These are phyloP conservation scores for Acrocera orbiculus DNA, from an alignment of 2,888 invertebrate genomes.

Conservation along the genomic window DNA sequence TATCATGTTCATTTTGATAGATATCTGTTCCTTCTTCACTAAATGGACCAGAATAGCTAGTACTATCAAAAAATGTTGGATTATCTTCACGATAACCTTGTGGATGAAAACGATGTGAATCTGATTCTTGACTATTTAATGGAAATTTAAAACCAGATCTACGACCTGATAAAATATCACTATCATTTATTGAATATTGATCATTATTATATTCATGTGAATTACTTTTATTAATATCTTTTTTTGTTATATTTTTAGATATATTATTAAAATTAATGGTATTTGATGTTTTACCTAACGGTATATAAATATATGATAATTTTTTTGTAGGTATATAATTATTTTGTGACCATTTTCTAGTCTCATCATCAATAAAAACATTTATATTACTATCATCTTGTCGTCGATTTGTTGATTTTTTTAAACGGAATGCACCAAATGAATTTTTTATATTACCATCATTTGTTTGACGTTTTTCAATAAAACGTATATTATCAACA, in stretches of 20 bases:
- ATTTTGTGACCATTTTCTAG: background rate
- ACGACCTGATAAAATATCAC: slow-evolving; percentile 23
- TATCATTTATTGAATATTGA: slow-evolving; percentile 10
- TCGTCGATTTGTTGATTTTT: slow-evolving; percentile 8
- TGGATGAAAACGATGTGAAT: slow-evolving; percentile 27
- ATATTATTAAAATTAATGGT: no score
- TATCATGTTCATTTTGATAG: no score
- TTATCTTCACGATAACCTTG: slow-evolving; percentile 30
- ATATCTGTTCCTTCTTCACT: slow-evolving; percentile 19
- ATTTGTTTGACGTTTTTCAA: slow-evolving; percentile 21
- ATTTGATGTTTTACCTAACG: no score
- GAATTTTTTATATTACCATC: slow-evolving; percentile 25
- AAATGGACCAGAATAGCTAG: slow-evolving; percentile 20
- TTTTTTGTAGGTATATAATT: background rate
- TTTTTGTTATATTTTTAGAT: no score
- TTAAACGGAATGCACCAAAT: slow-evolving; percentile 25
- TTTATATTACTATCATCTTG: slow-evolving; percentile 8
- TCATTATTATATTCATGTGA: no score
- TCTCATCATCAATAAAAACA: no score
- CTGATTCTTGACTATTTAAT: slow-evolving; percentile 22
- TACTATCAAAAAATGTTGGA: slow-evolving; percentile 22
- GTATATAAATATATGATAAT: no score
- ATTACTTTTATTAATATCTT: no score
- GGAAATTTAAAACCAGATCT: slow-evolving; percentile 30
- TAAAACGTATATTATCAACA: slow-evolving; percentile 24